Evolutionary conservation across 2,888 invertebrate genomes (phyloP), one percentile per base, ranked within the genome.

Genomic region (Chelonus formosanus): DNA sequence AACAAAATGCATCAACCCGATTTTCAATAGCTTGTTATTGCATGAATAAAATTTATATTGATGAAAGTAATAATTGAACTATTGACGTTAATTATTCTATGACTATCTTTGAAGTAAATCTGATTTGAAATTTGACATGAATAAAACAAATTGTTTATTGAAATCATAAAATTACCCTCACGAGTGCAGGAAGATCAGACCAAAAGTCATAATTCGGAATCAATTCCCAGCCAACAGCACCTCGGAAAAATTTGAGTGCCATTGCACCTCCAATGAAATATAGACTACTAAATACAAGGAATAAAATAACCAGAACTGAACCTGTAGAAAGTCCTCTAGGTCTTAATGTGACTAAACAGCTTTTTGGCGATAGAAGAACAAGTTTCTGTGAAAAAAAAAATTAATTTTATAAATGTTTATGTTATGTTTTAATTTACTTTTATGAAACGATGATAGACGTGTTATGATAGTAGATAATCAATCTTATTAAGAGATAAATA

Each of bases 131-230:
- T 20, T 20, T 20, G 20, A 20, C 2, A 1, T 20, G 7, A 45
- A 5, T 1, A 45, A 5, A n/a, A 5, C n/a, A n/a, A 45, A n/a
- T 45, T 45, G 45, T 45, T 45, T 45, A 1, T 4, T n/a, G 5
- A n/a, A 45, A n/a, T 45, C 8, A 58, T 4, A 32, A 43, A 80
- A 85, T 86, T 85, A 92, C 92, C 85, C 86, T 88, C 43, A 92
- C 89, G 74, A 92, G 86, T 71, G 87, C 86, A 3, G 92, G 92
- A 69, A 93, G 82, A 67, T 90, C 90, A 5, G 84, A 84, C 93
- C 93, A 93, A 82, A 93, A 92, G 63, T 87, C 88, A 67, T 90
- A 85, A 82, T 93, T 91, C 0, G 93, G 93, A 74, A 93, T 86
- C 75, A 92, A 86, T 85, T 93, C 92, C 67, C 88, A 82, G 1